Base-by-base conservation (phyloP, 2,797 vertebrate genomes). In the Myoxocephalus aenaeus region DNA sequence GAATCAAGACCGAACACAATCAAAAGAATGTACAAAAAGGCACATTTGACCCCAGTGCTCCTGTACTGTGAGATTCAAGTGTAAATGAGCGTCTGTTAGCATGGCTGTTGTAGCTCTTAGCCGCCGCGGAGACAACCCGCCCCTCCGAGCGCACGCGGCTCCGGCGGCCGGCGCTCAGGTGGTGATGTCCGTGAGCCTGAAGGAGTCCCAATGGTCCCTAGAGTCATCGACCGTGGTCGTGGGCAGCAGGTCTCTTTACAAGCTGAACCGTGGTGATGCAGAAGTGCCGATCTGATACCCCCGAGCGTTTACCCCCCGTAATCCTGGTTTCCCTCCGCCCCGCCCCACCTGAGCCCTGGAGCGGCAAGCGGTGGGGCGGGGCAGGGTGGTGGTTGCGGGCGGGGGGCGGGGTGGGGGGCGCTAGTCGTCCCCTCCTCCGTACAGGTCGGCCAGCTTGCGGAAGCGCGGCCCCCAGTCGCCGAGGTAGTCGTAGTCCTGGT, bases 21-120 rank as follows among this genome's bases (percentile, higher is more conserved):
- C 81, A 83, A 91, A 92, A 90, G 95, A 98, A 98, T 98, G 97
- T 98, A 99, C 97, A 99, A 98, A 98, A 99, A 99, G 98, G 98
- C 98, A 99, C 98, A 94, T 98, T 98, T 97, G 97, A 99, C 97
- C 97, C 96, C 97, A 97, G 97, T 97, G 98, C 97, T 98, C 97
- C 96, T 98, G 96, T 96, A 97, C 97, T 97, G 97, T 97, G 97
- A 98, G 97, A 97, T 99, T 99, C 98, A 99, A 98, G 97, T 98
- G 97, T 98, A 96, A 96, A 96, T 96, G 96, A 97, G 96, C 94
- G 65, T 93, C 93, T 92, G 88, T 27, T 90, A 87, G 85, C 87
- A 84, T 96, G 94, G 96, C 96, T 96, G 94, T 94, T 91, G 86
- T 92, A 96, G 96, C 96, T 96, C 95, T 95, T 95, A 92, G 94